A percentile compares a stretch with the other conserved stretches of the same genome.
Conservation (phyloP, 2,113 vertebrate genomes). For the Oncorhynchus kisutch region DNA sequence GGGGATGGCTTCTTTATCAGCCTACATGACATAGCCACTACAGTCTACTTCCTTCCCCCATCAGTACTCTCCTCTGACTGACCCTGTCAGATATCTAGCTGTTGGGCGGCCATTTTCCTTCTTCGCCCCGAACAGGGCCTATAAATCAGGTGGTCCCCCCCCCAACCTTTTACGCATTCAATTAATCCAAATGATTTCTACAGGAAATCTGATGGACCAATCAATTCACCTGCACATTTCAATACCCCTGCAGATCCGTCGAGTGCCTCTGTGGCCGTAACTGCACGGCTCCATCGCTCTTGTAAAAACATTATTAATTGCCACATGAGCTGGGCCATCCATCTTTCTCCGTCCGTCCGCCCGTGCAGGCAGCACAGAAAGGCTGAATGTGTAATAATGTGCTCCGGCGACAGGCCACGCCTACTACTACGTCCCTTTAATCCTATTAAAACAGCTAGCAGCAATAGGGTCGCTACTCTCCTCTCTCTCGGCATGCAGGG, state of each 20-base stretch:
- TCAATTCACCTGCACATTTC: slow-evolving; percentile 60
- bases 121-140: slow-evolving; percentile 38
- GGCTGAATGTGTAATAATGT: slow-evolving; percentile 8
- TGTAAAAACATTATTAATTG: slow-evolving; percentile 64
- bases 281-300: slow-evolving; percentile 46
- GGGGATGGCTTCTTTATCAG: not conserved
- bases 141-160: slow-evolving; percentile 47
- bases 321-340: slow-evolving; percentile 40
- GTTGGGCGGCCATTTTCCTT: slow-evolving; percentile 47
- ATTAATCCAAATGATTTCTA: slow-evolving; percentile 63
- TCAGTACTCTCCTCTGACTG: slow-evolving; percentile 6
- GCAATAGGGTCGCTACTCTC: too few species aligned
- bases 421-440: not conserved
- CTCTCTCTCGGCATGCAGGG: not conserved
- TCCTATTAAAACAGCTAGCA: slow-evolving; percentile 1
- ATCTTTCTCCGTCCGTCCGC: slow-evolving; percentile 31
- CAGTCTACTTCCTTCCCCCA: slow-evolving; percentile 25
- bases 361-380: not conserved
- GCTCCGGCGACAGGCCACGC: not conserved
- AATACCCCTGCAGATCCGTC: slow-evolving; percentile 43
- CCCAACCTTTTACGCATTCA: slow-evolving; percentile 37
- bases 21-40: slow-evolving; percentile 36
- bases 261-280: not conserved
- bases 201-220: slow-evolving; percentile 50
- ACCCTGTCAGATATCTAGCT: slow-evolving; percentile 24